Conservation (phyloP, 2,797 vertebrate species). For the Pseudotriccus pelzelni region DNA sequence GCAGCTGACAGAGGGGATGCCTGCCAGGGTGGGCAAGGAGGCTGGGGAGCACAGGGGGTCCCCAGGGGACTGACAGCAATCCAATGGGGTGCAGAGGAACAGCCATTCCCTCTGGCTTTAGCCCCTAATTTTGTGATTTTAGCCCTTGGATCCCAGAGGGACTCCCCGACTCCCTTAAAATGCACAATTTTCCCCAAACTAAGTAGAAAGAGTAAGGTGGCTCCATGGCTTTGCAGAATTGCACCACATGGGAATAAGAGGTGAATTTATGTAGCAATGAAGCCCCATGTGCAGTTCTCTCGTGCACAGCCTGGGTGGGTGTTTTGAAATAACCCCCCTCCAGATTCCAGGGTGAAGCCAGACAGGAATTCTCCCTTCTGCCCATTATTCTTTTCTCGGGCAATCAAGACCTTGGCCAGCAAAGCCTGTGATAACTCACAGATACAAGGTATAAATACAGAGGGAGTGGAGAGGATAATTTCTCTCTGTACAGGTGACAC, state of each 20-base stretch:
- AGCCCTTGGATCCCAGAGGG: background rate
- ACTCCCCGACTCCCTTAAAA: background rate
- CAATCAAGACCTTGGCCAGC: constrained; percentile 48
- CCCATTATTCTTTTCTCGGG: background rate
- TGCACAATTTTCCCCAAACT: background rate
- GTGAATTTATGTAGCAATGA: background rate
- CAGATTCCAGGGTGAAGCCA: background rate
- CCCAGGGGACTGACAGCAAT: rapidly evolving
- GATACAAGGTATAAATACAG: constrained; percentile 26
- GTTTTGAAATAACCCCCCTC: background rate
- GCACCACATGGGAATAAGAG: background rate
- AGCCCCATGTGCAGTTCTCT: background rate
- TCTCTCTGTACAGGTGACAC: constrained; percentile 28
- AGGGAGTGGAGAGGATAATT: constrained; percentile 48
- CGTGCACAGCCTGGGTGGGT: background rate
- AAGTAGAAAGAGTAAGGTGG: background rate
- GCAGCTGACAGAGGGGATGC: background rate
- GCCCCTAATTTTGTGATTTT: background rate
- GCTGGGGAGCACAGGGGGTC: background rate
- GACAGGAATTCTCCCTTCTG: background rate
- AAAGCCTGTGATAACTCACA: constrained; percentile 39
- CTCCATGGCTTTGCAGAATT: background rate
- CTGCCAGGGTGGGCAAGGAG: background rate
- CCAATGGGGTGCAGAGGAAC: background rate
- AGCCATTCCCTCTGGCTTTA: background rate